phyloP scores from a whole-genome alignment of 2,113 vertebrate species.

The Callopanchax toddi region DNA sequence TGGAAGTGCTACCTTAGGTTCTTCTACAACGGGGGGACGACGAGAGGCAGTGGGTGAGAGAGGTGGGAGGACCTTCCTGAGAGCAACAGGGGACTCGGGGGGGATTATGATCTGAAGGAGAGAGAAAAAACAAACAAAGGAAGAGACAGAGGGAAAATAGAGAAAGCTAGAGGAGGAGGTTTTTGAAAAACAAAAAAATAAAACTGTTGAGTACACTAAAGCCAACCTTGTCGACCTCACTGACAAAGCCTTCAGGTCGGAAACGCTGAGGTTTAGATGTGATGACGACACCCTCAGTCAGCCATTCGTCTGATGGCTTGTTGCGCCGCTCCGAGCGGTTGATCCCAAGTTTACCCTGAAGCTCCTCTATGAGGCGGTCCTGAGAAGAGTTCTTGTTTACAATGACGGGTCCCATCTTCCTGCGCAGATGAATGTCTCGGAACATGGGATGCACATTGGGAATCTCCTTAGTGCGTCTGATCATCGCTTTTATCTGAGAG shows the following conservation, averaged over 20 bases:
- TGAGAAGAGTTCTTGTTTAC: conserved; percentile 91
- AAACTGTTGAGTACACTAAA: conserved; percentile 11
- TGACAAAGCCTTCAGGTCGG: conserved; percentile 72
- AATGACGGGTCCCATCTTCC: conserved; percentile 88
- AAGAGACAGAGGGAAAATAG: conserved; percentile 30
- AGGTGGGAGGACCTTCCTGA: conserved; percentile 84
- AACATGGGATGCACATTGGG: conserved; percentile 94
- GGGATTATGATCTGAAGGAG: conserved; percentile 88
- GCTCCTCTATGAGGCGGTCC: conserved; percentile 90
- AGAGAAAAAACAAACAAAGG: conserved; percentile 42
- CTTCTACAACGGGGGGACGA: conserved; percentile 66
- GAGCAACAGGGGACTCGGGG: conserved; percentile 86
- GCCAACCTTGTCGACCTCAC: conserved; percentile 88
- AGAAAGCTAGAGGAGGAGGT: conserved; percentile 16
- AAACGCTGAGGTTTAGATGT: conserved; percentile 85
- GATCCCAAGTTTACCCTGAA: conserved; percentile 92
- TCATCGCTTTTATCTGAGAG: conserved; percentile 93
- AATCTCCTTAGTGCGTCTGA: conserved; percentile 94
- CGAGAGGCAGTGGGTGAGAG: conserved; percentile 73
- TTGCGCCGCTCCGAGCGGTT: conserved; percentile 77
- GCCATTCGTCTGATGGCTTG: conserved; percentile 86
- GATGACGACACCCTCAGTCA: conserved; percentile 88
- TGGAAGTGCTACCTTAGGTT: conserved; percentile 46
- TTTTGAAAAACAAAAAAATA: background rate
- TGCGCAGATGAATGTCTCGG: conserved; percentile 87